Base-by-base conservation (phyloP, 1,140 invertebrate genomes). In the Melipona quadrifasciata region DNA sequence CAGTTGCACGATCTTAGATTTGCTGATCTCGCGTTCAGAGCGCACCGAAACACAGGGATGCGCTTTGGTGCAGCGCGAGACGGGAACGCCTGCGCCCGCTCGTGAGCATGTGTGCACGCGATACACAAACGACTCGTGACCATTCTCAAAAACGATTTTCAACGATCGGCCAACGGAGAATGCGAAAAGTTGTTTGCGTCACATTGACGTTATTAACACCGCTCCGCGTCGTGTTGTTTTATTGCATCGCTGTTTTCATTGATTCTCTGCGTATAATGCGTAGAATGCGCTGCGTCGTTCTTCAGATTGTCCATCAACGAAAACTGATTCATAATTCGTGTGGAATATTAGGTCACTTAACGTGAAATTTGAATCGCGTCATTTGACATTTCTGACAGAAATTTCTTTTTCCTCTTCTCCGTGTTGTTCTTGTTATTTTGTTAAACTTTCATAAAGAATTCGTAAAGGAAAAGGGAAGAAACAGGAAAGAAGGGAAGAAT, bases 1-100 rank as follows among this genome's bases (percentile, higher is more conserved):
- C 90, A 85, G 83, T 91, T 91, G 90, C 90, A 91, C 89, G 89
- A 90, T 91, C 87, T 90, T 91, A 91, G 91, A 91, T 91, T 90
- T 91, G 90, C 89, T 80, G 91, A 91, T 91, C 90, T 91, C 65
- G 87, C 91, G 84, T 91, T 82, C 86, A 65, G 86, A 89, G 85
- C 77, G 81, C 82, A 91, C 80, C 75, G 79, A 90, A 85, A 87
- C 88, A 87, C 39, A 72, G 78, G 83, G 47, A 89, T 84, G 80
- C 73, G 58, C 57, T 58, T 77, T 17, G 84, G 31, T 34, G 68
- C 68, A 64, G 64, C 67, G 24, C 61, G 17, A 11, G 77, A 76
- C 47, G 80, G 87, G 81, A 87, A 84, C 84, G 84, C 70, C 87
- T 81, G 83, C 68, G 70, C 68, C 67, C 65, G 74, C 71, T 80